Percentiles rank a stretch among this genome's conserved stretches.
These are phyloP conservation scores for Dromius quadrimaculatus DNA, from an alignment of 2,888 invertebrate genomes.

Conservation along the genomic window DNA sequence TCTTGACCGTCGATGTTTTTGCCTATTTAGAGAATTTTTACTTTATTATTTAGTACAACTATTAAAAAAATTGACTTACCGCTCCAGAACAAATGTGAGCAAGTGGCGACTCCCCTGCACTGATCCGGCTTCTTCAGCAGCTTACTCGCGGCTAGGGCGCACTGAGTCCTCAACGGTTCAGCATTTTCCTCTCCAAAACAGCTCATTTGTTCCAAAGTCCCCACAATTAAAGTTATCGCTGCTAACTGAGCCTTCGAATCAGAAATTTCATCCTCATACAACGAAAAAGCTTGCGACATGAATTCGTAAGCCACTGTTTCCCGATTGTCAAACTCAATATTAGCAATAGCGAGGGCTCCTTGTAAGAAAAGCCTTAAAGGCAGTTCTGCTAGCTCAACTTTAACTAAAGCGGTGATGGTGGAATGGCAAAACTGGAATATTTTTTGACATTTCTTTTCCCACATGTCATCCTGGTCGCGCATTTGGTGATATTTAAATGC, in stretches of 20 bases:
- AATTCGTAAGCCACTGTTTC: constrained; percentile 99
- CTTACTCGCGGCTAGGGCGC: constrained; percentile 95
- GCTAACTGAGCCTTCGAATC: constrained; percentile 97
- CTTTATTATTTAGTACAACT: not conserved
- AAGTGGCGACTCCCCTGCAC: constrained; percentile 92
- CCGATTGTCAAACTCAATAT: constrained; percentile 93
- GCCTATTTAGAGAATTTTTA: not conserved
- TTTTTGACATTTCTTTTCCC: constrained; percentile 98
- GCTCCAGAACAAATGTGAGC: constrained; percentile 98
- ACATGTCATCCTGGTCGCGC: constrained; percentile 91
- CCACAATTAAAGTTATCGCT: constrained; percentile 95
- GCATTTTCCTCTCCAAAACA: constrained; percentile 98
- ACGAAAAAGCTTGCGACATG: constrained; percentile 93
- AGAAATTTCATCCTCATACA: constrained; percentile 98
- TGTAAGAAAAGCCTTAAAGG: constrained; percentile 94
- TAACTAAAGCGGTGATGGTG: constrained; percentile 93
- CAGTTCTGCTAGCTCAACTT: constrained; percentile 94
- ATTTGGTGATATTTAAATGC: constrained; percentile 86
- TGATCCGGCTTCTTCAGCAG: constrained; percentile 98
- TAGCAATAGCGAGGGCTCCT: constrained; percentile 93
- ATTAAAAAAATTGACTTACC: constrained; percentile 69
- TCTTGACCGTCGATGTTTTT: constrained; percentile 66
- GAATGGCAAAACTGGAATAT: constrained; percentile 98
- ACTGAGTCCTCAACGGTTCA: constrained; percentile 95
- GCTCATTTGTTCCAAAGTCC: constrained; percentile 93